Conservation (phyloP, 2,797 vertebrate species). For the Peromyscus attwateri region DNA sequence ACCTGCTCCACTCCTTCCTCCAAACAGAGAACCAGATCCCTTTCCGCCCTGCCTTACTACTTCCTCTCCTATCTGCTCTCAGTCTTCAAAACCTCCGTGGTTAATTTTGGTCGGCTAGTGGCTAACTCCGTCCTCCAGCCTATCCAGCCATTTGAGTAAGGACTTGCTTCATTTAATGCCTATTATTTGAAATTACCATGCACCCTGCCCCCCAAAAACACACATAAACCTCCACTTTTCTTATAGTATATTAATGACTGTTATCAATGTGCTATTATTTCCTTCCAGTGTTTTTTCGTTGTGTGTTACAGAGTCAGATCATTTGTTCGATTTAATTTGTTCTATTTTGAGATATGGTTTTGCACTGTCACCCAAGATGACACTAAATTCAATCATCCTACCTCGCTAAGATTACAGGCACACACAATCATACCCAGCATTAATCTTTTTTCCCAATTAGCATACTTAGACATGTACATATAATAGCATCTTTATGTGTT, state of each 20-base stretch:
- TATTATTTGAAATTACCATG: slow-evolving; percentile 38
- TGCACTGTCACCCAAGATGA: neutral
- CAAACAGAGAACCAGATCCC: no score
- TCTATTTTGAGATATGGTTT: neutral
- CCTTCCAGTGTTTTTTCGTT: slow-evolving; percentile 16
- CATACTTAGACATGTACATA: slow-evolving; percentile 7
- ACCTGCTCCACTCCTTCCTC: no score
- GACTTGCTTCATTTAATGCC: neutral
- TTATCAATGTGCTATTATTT: neutral
- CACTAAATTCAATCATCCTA: neutral
- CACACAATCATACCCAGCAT: neutral
- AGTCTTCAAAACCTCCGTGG: no score
- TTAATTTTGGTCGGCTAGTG: no score
- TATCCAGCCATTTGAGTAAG: neutral
- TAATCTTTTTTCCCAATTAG: slow-evolving; percentile 1
- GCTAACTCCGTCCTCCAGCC: neutral
- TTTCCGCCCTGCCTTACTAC: no score
- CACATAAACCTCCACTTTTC: neutral
- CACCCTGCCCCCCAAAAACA: neutral
- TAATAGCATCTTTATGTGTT: neutral
- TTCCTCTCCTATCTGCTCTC: no score
- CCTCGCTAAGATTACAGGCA: neutral
- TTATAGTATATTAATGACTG: neutral
- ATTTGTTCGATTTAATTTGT: neutral
- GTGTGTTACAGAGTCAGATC: neutral